Evolutionary conservation across 2,113 vertebrate species (phyloP).

Genomic region (Madoqua kirkii): DNA sequence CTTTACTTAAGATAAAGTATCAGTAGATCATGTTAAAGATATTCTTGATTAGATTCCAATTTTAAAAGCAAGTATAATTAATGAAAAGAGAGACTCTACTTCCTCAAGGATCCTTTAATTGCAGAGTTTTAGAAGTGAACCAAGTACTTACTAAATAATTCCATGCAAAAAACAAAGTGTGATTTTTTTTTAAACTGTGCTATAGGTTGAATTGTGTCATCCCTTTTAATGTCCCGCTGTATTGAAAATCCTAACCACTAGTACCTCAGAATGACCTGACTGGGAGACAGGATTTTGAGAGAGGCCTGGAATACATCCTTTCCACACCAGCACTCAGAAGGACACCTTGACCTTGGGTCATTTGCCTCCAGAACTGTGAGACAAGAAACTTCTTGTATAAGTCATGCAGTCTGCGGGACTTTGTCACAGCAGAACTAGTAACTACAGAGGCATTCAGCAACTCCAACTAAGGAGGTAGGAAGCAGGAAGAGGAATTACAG

Average conservation of each 20-base stretch:
- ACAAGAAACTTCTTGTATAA: not conserved
- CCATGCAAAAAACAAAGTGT: not conserved
- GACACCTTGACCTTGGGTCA: not conserved
- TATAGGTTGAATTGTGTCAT: not conserved
- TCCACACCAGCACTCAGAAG: not conserved
- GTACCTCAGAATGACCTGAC: not conserved
- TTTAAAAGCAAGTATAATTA: constrained; percentile 26
- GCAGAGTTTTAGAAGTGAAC: constrained; percentile 50
- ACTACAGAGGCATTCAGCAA: not conserved
- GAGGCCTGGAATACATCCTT: not conserved
- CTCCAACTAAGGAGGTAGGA: not conserved
- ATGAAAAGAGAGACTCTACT: not conserved
- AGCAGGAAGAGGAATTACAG: not conserved
- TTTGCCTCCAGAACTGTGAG: not conserved
- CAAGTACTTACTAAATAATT: not conserved
- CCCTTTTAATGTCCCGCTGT: not conserved
- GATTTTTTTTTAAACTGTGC: not conserved
- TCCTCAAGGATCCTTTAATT: not conserved
- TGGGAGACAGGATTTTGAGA: not conserved
- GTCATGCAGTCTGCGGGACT: not conserved
- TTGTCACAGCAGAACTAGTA: not conserved
- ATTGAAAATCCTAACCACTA: not conserved
- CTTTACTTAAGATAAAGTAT: not conserved
- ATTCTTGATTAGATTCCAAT: not conserved
- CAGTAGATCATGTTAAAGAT: not conserved